A percentile compares a stretch with the other conserved stretches of the same genome.
phyloP scores from a whole-genome alignment of 2,113 vertebrate genomes.

The Cyprinodon tularosa region DNA sequence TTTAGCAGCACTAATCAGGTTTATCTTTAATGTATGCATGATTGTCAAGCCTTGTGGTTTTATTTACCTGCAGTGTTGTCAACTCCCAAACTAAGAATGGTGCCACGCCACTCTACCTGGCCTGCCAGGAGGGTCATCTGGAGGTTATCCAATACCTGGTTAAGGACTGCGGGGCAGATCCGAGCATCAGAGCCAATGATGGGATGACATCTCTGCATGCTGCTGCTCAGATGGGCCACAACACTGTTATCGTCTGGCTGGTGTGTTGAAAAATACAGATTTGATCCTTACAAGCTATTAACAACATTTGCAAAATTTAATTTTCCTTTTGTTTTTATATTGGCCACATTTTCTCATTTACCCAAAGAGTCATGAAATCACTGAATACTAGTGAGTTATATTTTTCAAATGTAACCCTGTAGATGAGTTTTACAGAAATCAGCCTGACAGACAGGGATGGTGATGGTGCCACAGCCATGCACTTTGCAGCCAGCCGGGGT shows the following conservation, averaged over 20 bases:
- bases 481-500: slow-evolving; percentile 94
- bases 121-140: slow-evolving; percentile 98
- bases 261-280: slow-evolving; percentile 72
- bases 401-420: not conserved
- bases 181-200: slow-evolving; percentile 86
- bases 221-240: slow-evolving; percentile 98
- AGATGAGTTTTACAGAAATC: slow-evolving; percentile 91
- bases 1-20: not conserved
- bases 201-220: slow-evolving; percentile 96
- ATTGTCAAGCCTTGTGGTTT: slow-evolving; percentile 12
- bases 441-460: slow-evolving; percentile 87
- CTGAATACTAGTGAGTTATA: not conserved
- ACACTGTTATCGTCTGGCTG: slow-evolving; percentile 95
- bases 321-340: accelerated
- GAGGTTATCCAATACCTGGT: slow-evolving; percentile 94
- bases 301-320: not conserved
- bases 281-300: not conserved
- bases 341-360: not conserved
- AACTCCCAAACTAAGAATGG: slow-evolving; percentile 95
- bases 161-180: slow-evolving; percentile 91
- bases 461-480: slow-evolving; percentile 94
- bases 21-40: not conserved
- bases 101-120: slow-evolving; percentile 98
- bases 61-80: slow-evolving; percentile 82
- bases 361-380: not conserved